These are phyloP conservation scores for Amazona finschi DNA, from an alignment of 2,797 vertebrate species.

Conservation along the genomic window DNA sequence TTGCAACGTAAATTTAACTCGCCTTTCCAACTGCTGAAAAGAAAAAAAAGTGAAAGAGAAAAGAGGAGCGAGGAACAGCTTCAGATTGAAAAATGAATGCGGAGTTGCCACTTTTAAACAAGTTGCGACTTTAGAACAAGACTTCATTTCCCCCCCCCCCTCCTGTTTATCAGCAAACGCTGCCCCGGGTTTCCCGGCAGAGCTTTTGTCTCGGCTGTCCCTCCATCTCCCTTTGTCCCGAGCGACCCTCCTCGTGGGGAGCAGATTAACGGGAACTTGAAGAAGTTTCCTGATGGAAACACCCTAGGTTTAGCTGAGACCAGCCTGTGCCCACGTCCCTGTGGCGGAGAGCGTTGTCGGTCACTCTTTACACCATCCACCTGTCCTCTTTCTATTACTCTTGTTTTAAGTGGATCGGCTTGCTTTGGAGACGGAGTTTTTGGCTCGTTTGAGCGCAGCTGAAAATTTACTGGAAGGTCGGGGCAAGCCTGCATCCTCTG, in stretches of 20 bases:
- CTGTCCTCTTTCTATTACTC: background rate
- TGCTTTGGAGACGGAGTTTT: background rate
- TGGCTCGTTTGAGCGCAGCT: background rate
- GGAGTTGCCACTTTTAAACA: background rate
- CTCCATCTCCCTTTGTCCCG: constrained; percentile 17
- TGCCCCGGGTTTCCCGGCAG: background rate
- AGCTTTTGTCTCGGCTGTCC: constrained; percentile 40
- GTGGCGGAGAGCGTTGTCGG: background rate
- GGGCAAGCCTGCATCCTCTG: background rate
- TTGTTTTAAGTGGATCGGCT: background rate
- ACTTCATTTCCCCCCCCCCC: fast-evolving
- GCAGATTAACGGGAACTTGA: background rate
- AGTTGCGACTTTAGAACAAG: background rate
- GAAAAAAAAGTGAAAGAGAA: background rate
- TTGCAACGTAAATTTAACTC: background rate
- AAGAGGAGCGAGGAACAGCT: background rate
- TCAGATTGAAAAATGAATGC: background rate
- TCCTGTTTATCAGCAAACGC: background rate
- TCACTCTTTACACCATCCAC: background rate
- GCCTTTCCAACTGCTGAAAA: background rate
- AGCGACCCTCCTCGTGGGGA: constrained; percentile 15
- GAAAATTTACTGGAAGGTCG: background rate
- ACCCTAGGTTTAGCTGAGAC: background rate
- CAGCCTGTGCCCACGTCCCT: background rate
- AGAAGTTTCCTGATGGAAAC: background rate